A percentile compares a stretch with the other conserved stretches of the same genome.
phyloP scores from a whole-genome alignment of 2,888 invertebrate species.

The Rhamphomyia laevipes region DNA sequence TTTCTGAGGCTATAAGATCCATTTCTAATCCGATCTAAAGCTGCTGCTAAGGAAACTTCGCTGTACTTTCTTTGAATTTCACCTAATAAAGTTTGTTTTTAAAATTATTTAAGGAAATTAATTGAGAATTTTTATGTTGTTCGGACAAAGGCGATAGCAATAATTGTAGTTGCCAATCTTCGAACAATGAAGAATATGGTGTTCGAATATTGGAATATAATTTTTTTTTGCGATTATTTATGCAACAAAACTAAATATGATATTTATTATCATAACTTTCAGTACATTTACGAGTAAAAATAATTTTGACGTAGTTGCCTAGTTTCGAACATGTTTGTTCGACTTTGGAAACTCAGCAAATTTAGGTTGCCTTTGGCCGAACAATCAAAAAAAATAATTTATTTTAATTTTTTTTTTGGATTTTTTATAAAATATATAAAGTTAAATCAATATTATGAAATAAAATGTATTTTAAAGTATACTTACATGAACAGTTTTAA shows the following conservation, averaged over 20 bases:
- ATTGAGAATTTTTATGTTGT: background rate
- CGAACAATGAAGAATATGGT: conserved; percentile 2
- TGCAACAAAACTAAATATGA: background rate
- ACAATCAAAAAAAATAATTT: background rate
- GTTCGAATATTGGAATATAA: conserved; percentile 2
- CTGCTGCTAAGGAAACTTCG: background rate
- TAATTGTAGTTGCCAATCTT: background rate
- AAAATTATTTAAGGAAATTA: background rate
- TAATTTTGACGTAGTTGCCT: background rate
- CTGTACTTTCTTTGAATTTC: background rate
- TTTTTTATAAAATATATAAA: background rate
- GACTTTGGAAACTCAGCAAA: background rate
- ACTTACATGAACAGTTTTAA: no score
- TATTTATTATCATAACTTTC: background rate
- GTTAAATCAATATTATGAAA: no score
- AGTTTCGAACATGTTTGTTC: conserved; percentile 1
- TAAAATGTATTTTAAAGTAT: no score
- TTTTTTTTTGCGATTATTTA: background rate
- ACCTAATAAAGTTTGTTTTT: background rate
- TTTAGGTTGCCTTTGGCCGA: background rate
- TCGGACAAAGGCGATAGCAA: background rate
- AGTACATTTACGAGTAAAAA: no score
- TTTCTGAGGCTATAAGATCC: background rate
- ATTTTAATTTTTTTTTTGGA: background rate
- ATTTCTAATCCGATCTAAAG: background rate